Conservation (phyloP, 2,888 invertebrate species). For the Mesorhabditis sp. region DNA sequence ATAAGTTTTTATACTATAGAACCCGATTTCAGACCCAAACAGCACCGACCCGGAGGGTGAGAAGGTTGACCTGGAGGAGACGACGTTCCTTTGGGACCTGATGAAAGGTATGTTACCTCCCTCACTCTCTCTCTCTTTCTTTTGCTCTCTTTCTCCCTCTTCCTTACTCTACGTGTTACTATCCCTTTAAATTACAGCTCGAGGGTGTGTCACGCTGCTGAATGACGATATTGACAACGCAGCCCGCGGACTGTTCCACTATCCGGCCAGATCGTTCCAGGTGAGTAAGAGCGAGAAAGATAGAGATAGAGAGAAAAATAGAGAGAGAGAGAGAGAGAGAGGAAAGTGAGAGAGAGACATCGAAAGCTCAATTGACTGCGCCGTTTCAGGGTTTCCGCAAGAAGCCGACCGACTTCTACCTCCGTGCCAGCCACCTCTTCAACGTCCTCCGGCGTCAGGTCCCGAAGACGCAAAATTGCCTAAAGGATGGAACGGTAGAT, state of each 20-base stretch:
- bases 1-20: background rate
- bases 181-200: background rate
- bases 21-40: background rate
- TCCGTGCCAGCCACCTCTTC: background rate
- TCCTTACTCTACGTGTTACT: background rate
- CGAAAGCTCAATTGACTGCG: too few species aligned
- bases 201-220: slow-evolving; percentile 6
- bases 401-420: background rate
- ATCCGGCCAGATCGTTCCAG: background rate
- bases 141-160: too few species aligned
- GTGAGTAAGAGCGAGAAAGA: too few species aligned
- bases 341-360: too few species aligned
- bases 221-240: background rate
- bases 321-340: too few species aligned
- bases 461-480: background rate
- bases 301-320: too few species aligned
- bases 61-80: background rate
- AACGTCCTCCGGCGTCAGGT: background rate
- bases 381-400: background rate
- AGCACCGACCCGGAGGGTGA: background rate
- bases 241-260: background rate
- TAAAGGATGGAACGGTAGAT: background rate
- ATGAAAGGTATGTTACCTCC: background rate
- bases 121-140: too few species aligned
- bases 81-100: background rate